Evolutionary conservation across 2,888 invertebrate species (phyloP).

Genomic region (Sinotaia quadrata): DNA sequence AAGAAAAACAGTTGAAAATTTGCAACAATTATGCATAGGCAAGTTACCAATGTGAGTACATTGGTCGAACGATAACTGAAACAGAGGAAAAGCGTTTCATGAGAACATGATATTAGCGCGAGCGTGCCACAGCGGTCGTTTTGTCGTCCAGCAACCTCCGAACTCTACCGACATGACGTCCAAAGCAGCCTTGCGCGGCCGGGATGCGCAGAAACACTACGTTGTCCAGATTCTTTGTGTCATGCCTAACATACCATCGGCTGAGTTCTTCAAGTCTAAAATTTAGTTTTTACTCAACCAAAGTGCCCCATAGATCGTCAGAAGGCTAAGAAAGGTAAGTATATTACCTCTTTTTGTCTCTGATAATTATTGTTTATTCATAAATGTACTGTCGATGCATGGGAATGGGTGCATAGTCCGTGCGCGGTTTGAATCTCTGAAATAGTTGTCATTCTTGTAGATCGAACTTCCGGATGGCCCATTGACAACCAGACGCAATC

Average conservation of each 20-base stretch:
- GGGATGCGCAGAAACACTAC: constrained; percentile 75
- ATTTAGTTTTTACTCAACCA: constrained; percentile 67
- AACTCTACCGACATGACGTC: constrained; percentile 21
- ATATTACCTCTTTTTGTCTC: constrained; percentile 34
- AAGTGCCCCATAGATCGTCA: constrained; percentile 78
- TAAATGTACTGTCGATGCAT: constrained; percentile 38
- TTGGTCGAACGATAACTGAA: background rate
- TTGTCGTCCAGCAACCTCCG: constrained; percentile 13
- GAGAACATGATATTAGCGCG: background rate
- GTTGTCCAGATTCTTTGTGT: constrained; percentile 98
- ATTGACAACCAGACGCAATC: constrained; percentile 22
- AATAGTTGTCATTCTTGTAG: constrained; percentile 71
- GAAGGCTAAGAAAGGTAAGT: constrained; percentile 79
- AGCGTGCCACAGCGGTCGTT: constrained; percentile 6
- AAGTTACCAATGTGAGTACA: background rate
- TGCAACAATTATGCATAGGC: background rate
- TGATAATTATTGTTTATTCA: background rate
- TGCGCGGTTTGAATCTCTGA: constrained; percentile 70
- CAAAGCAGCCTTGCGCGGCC: constrained; percentile 57
- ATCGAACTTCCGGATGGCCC: constrained; percentile 67
- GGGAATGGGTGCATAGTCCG: constrained; percentile 64
- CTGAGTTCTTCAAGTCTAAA: constrained; percentile 69
- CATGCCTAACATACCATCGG: constrained; percentile 94
- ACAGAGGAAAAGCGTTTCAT: constrained; percentile 7
- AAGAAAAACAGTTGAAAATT: constrained; percentile 5